phyloP scores from a whole-genome alignment of 2,797 vertebrate genomes.

The Rhadinocentrus ornatus region DNA sequence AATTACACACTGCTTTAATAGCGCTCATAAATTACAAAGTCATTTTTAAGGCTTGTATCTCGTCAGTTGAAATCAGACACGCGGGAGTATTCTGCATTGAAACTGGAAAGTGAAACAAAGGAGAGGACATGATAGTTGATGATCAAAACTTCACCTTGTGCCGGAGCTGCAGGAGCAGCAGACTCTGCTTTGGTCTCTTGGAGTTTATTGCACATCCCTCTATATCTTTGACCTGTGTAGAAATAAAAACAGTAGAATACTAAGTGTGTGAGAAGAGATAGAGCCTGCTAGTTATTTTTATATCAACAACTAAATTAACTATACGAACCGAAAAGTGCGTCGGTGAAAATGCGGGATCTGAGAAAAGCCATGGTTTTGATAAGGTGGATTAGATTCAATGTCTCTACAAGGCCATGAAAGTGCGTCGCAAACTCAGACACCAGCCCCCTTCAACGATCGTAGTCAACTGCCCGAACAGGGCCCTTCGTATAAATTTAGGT shows the following conservation, averaged over 20 bases:
- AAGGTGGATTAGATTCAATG: background rate
- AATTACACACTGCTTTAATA: background rate
- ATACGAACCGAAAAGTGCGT: constrained; percentile 70
- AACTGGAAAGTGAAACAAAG: background rate
- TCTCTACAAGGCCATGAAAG: background rate
- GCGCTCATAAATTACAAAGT: background rate
- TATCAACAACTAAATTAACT: background rate
- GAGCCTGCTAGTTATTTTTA: background rate
- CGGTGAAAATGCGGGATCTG: constrained; percentile 64
- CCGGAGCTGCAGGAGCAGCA: constrained; percentile 30
- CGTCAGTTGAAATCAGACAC: background rate
- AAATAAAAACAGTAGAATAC: background rate
- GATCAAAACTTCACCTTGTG: constrained; percentile 41
- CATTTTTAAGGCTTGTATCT: background rate
- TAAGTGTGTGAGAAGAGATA: background rate
- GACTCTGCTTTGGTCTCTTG: constrained; percentile 70
- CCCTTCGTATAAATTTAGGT: background rate
- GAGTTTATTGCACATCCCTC: constrained; percentile 85
- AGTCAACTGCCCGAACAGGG: constrained; percentile 49
- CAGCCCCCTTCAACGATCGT: constrained; percentile 23
- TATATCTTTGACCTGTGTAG: constrained; percentile 66
- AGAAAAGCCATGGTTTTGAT: constrained; percentile 71
- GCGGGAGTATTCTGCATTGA: background rate
- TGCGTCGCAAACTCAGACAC: background rate
- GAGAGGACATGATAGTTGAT: background rate